Percentiles rank a stretch among this genome's conserved stretches.
These are phyloP conservation scores for Agrotis clavis DNA, from an alignment of 2,888 invertebrate genomes.

Conservation along the genomic window DNA sequence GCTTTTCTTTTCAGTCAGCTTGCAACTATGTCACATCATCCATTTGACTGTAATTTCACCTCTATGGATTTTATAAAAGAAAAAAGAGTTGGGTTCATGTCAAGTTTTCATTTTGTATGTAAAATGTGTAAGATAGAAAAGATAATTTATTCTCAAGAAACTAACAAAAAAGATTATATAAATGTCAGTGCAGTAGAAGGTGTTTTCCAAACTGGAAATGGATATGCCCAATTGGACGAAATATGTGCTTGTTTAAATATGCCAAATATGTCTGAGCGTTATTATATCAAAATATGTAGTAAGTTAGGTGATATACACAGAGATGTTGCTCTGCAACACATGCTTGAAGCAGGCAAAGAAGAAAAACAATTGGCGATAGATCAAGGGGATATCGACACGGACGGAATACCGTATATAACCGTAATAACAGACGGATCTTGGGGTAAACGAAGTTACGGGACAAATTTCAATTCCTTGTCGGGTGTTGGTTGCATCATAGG, in stretches of 20 bases:
- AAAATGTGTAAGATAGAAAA: conserved; percentile 1
- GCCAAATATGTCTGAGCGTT: conserved; percentile 8
- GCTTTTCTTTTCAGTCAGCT: conserved; percentile 2
- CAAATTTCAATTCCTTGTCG: conserved; percentile 6
- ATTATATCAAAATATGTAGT: conserved; percentile 11
- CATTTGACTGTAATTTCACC: conserved; percentile 4
- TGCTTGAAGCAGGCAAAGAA: conserved; percentile 8
- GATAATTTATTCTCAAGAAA: not conserved
- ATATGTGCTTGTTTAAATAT: conserved; percentile 6
- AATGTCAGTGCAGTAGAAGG: not conserved
- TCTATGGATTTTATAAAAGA: conserved; percentile 6
- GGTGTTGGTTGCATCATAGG: conserved; percentile 6
- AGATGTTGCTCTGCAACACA: conserved; percentile 3
- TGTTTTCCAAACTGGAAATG: conserved; percentile 6
- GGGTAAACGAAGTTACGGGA: conserved; percentile 3
- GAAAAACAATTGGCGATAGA: conserved; percentile 4
- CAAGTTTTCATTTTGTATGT: conserved; percentile 3
- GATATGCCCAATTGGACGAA: conserved; percentile 1
- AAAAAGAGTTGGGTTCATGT: conserved; percentile 1
- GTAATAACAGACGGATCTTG: conserved; percentile 9
- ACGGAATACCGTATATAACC: conserved; percentile 3
- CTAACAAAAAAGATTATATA: not conserved
- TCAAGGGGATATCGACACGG: not conserved
- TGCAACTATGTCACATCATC: conserved; percentile 1
- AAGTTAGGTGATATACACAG: not conserved